These are phyloP conservation scores for Lagopus leucura DNA, from an alignment of 2,113 vertebrate species.

Conservation along the genomic window DNA sequence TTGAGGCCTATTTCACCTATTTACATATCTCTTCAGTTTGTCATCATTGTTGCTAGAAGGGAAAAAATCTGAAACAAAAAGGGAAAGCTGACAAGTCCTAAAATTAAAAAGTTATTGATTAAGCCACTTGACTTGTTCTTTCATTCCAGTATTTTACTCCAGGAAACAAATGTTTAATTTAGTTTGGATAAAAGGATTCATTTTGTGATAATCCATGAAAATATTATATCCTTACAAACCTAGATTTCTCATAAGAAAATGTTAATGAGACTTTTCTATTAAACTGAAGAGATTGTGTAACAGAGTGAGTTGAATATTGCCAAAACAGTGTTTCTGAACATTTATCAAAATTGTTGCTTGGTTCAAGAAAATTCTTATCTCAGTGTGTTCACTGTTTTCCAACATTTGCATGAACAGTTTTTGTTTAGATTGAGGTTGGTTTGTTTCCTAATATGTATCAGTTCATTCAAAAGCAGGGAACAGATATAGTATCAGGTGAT, in stretches of 20 bases:
- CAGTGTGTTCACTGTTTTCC: not conserved
- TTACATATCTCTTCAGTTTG: slow-evolving; percentile 36
- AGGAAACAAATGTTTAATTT: slow-evolving; percentile 72
- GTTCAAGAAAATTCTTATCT: slow-evolving; percentile 19
- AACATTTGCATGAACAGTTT: not conserved
- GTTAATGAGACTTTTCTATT: slow-evolving; percentile 69
- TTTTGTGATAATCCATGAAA: slow-evolving; percentile 65
- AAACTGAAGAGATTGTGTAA: slow-evolving; percentile 30
- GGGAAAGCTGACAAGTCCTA: slow-evolving; percentile 60
- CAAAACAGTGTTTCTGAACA: not conserved
- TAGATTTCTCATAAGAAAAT: slow-evolving; percentile 66
- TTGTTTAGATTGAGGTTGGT: not conserved
- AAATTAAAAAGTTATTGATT: slow-evolving; percentile 65
- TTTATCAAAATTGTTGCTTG: slow-evolving; percentile 13
- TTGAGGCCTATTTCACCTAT: slow-evolving; percentile 20
- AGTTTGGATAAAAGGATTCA: slow-evolving; percentile 68
- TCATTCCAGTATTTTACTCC: slow-evolving; percentile 58
- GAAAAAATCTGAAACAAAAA: not conserved
- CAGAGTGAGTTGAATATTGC: slow-evolving; percentile 32
- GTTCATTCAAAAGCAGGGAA: not conserved
- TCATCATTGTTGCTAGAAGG: slow-evolving; percentile 39
- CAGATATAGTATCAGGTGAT: not conserved
- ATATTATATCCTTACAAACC: slow-evolving; percentile 55
- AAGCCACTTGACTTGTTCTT: slow-evolving; percentile 63
- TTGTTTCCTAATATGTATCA: not conserved